Evolutionary conservation across 2,888 invertebrate genomes (phyloP), one percentile per base, ranked within the genome.

Genomic region (Lymantria monacha): DNA sequence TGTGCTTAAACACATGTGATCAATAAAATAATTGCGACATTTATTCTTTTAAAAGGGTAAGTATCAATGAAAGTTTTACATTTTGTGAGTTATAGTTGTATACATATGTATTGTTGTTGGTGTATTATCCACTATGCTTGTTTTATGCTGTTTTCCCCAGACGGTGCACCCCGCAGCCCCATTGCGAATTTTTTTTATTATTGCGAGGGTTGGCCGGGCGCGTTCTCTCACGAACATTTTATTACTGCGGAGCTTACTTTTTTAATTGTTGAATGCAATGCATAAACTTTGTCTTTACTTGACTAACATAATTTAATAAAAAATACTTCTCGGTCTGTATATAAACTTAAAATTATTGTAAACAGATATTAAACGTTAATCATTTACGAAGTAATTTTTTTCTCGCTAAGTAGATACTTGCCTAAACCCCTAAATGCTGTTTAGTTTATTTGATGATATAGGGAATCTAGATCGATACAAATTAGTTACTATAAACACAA

Each of bases 1-100:
- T 80, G 78, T 81, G 79, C 80, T 79, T 75, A 82, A 78, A 76
- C 75, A 82, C 82, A 83, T 85, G 87, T 88, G 88, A 89, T 87
- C 87, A 72, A 88, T 89, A 87, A 65, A 68, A 68, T 69, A 68
- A 60, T 70, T 63, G 58, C 65, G 57, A 67, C 70, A 70, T 74
- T 76, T 74, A 67, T 72, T 73, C 70, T 40, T 69, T 76, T 68
- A 63, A 72, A 74, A 68, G 71, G 87, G 90, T 90, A 87, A 72
- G 88, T 87, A 80, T 87, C 73, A 86, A 81, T 84, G 69, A 85
- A 81, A 83, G 60, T 70, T 44, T 42, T 53, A 38, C 55, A 64
- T 53, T 65, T 45, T 43, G 53, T 36, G 37, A 56, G 36, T 51
- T 44, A 11, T 52, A 41, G 52, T 48, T 43, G 46, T 43, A 55